Evolutionary conservation across 2,888 invertebrate genomes (phyloP).

Genomic region (Eulithis prunata): DNA sequence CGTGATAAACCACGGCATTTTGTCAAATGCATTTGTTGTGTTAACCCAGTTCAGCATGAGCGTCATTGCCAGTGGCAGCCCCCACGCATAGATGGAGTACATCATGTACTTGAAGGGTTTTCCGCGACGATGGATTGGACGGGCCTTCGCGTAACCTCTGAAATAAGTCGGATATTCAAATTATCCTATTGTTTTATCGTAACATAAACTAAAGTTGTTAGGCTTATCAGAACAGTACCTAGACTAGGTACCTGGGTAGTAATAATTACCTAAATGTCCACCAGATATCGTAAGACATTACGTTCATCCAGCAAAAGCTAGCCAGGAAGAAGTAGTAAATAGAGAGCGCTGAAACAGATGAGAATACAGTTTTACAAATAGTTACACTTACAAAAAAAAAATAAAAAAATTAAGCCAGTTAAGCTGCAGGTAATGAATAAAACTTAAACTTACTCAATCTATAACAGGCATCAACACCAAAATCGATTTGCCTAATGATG

Average conservation of each 20-base stretch:
- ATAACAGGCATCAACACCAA: slow-evolving; percentile 39
- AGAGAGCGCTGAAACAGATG: slow-evolving; percentile 55
- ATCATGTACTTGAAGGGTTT: slow-evolving; percentile 67
- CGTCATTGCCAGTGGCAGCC: slow-evolving; percentile 63
- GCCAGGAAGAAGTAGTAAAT: slow-evolving; percentile 68
- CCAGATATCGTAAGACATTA: slow-evolving; percentile 78
- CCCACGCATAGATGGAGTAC: slow-evolving; percentile 70
- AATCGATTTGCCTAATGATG: slow-evolving; percentile 46
- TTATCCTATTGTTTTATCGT: too few relatives aligned
- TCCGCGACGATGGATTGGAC: slow-evolving; percentile 70
- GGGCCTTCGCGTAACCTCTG: slow-evolving; percentile 75
- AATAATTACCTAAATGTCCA: slow-evolving; percentile 72
- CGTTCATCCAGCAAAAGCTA: slow-evolving; percentile 76
- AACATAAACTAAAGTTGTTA: too few relatives aligned
- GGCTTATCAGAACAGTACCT: too few relatives aligned
- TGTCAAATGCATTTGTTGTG: slow-evolving; percentile 41
- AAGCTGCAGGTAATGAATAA: not conserved
- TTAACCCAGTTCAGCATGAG: slow-evolving; percentile 51
- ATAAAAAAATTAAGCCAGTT: too few relatives aligned
- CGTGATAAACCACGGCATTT: slow-evolving; percentile 64
- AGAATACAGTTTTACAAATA: not conserved
- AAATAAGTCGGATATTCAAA: slow-evolving; percentile 14
- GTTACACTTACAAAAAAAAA: too few relatives aligned
- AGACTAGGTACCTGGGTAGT: too few relatives aligned
- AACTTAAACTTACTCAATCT: slow-evolving; percentile 53